These are phyloP conservation scores for Clistopyga incitator DNA, from an alignment of 2,888 invertebrate species.

Conservation along the genomic window DNA sequence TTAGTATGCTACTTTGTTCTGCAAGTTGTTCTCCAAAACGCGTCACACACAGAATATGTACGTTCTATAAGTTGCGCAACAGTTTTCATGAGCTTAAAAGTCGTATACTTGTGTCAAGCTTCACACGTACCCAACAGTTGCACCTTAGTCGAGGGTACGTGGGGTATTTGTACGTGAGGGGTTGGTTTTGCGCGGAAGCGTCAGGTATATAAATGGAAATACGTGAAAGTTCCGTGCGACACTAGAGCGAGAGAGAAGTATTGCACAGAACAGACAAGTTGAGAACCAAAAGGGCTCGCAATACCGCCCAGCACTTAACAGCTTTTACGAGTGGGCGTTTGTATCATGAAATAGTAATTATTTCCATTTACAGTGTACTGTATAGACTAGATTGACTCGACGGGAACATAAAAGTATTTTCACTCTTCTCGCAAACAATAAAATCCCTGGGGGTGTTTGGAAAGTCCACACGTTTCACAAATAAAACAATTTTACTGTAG, in stretches of 20 bases:
- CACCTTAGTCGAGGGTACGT: conserved; percentile 18
- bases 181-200: conserved; percentile 38
- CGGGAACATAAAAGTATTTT: conserved; percentile 47
- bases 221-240: conserved; percentile 34
- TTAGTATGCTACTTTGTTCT: conserved; percentile 5
- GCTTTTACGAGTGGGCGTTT: conserved; percentile 69
- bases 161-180: conserved; percentile 41
- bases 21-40: neutral
- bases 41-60: neutral
- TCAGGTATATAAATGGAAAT: conserved; percentile 56
- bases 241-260: neutral
- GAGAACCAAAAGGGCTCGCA: conserved; percentile 53
- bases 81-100: conserved; percentile 36
- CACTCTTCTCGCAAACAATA: conserved; percentile 4
- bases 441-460: neutral
- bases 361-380: conserved; percentile 60
- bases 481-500: neutral
- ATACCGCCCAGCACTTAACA: conserved; percentile 71
- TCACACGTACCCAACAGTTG: conserved; percentile 1
- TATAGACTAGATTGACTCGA: conserved; percentile 40
- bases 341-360: conserved; percentile 68
- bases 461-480: neutral
- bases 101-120: conserved; percentile 8
- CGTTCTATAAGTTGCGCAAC: conserved; percentile 10
- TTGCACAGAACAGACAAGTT: conserved; percentile 4